Base-by-base conservation (phyloP, 1,140 invertebrate genomes). In the Agrilus planipennis region DNA sequence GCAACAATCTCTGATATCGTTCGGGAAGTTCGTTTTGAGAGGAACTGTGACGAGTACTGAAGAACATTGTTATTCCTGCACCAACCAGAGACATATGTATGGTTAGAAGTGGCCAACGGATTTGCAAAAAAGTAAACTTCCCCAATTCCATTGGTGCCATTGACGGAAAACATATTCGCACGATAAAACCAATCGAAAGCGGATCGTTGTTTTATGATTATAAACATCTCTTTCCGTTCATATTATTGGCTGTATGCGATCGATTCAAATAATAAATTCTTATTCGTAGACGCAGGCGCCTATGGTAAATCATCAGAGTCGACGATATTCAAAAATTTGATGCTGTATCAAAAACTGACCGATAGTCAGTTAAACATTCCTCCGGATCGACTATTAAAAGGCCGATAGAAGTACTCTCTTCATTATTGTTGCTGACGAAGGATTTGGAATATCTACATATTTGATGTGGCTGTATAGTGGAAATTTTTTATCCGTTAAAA, bases 141-240 rank as follows among this genome's bases (percentile, higher is more conserved):
- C 64, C 67, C 18, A 49, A 62, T 34, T 68, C 62, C 46, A 40
- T 67, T 21, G 64, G 66, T 9, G 58, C 62, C 6, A 40, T 72
- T 10, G 64, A 70, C 50, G 62, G 63, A 12, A 69, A 68, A 50
- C 62, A 67, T 51, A 51, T 66, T 6, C 45, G 41, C 32, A 55
- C 64, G 44, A 27, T 38, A 49, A 45, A 40, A 45, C 62, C 62
- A 16, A 14, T 18, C 18, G 49, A 54, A 30, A 51, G 50, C 20
- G 63, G 65, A 32, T 47, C 52, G 7, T 34, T 49, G 10, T 68
- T 47, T 50, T 63, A 52, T 34, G 69, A 70, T 44, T 66, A 68
- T 29, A 70, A 70, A 46, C 22, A 51, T 2, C 53, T 42, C 46
- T 67, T 61, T 49, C 64, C 59, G 19, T 55, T 69, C 23, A 61